Base-by-base conservation (phyloP, 2,797 vertebrate genomes). In the Mus spretus region DNA sequence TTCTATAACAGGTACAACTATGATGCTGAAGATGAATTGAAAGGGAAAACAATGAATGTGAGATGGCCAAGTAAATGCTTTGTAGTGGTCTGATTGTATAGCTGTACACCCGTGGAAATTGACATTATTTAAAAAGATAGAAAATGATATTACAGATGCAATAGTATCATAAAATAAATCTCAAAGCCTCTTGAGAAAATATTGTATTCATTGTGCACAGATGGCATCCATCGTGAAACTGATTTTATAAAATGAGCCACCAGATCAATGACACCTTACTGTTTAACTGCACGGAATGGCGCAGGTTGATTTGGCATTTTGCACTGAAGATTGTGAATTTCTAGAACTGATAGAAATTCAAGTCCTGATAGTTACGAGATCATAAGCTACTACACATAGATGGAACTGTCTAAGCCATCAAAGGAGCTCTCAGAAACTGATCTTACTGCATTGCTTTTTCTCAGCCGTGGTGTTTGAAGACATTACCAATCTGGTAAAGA, bases 171-270 rank as follows among this genome's bases (percentile, higher is more conserved):
- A 89, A 77, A 85, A 78, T 77, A 92, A 67, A 65, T 72, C 47
- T 20, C 10, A 80, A 87, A 72, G 11, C 24, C 31, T 61, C 50
- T 4, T 17, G 70, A 84, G 14, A 63, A 84, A 78, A 15, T 14
- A 75, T 28, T 84, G 26, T 28, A 19, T 84, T 47, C 28, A 6
- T 34, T 83, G 55, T n/a, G 47, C 20, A 47, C 5, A 44, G 44
- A 88, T 63, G 28, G 65, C 2, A 85, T 44, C 44, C 2, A 85
- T 44, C 44, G 37, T 28, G 15, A 79, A 84, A 59, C 59, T 92
- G 17, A 72, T 70, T 55, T 92, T 31, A 59, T 75, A 28, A 77
- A 74, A 86, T 78, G 53, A 81, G 61, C 44, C 24, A 96, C 67
- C 55, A 34, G 37, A 78, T 81, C 37, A 81, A 40, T 28, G 37